Evolutionary conservation across 2,888 invertebrate species (phyloP).

Genomic region (Eristalinus aeneus): DNA sequence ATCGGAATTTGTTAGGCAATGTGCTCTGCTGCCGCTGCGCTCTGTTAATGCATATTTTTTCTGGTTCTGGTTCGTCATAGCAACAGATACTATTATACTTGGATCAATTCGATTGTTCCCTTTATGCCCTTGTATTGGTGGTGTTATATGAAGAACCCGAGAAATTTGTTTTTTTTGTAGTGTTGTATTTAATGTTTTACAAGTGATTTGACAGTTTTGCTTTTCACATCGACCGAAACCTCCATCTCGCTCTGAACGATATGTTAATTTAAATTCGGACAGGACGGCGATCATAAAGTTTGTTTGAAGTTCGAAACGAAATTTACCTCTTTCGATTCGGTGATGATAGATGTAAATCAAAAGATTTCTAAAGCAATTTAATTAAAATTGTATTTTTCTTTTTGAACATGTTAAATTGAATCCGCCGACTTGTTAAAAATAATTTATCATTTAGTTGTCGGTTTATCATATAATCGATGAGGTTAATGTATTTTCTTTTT

Average conservation of each 20-base stretch:
- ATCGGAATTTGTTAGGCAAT: conserved; percentile 62
- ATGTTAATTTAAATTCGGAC: conserved; percentile 56
- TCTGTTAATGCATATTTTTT: conserved; percentile 34
- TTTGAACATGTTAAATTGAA: neutral
- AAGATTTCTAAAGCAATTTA: conserved; percentile 43
- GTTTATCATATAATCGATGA: neutral
- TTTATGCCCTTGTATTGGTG: conserved; percentile 32
- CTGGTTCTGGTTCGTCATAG: conserved; percentile 19
- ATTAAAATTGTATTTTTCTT: conserved; percentile 25
- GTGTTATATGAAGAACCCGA: conserved; percentile 10
- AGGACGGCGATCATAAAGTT: conserved; percentile 47
- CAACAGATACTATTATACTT: conserved; percentile 27
- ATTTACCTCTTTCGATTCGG: conserved; percentile 18
- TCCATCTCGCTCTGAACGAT: conserved; percentile 19
- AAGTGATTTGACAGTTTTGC: conserved; percentile 69
- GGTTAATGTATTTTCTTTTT: neutral
- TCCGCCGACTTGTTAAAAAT: neutral
- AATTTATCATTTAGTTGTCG: conserved; percentile 27
- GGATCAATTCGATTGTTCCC: conserved; percentile 54
- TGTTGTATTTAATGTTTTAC: conserved; percentile 63
- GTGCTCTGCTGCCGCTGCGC: conserved; percentile 20
- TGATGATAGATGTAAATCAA: conserved; percentile 60
- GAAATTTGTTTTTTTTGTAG: conserved; percentile 6
- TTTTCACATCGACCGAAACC: conserved; percentile 39
- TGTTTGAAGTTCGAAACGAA: conserved; percentile 16